Evolutionary conservation across 2,113 vertebrate species (phyloP).

Genomic region (Phoenicopterus ruber): DNA sequence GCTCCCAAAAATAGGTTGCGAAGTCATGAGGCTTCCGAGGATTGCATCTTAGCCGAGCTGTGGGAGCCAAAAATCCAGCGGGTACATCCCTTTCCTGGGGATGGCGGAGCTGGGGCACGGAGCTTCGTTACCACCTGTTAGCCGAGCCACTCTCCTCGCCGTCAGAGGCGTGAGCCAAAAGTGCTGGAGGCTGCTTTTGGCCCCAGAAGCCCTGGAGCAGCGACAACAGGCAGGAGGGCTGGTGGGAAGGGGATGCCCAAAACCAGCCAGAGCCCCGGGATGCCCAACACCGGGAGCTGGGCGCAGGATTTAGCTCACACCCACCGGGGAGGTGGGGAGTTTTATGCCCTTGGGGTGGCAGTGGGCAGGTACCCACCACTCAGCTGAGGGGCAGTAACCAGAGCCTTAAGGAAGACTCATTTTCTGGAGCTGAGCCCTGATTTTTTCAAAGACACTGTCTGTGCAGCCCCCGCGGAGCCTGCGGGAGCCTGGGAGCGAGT

Average conservation of each 20-base stretch:
- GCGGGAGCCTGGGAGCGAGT: neutral
- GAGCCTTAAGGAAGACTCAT: neutral
- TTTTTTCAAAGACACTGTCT: neutral
- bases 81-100: neutral
- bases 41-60: neutral
- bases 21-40: neutral
- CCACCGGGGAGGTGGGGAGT: fast-evolving
- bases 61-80: neutral
- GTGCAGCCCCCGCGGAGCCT: fast-evolving
- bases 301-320: neutral
- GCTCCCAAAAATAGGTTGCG: slow-evolving; percentile 3
- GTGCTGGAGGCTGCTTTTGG: neutral
- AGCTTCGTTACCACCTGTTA: neutral
- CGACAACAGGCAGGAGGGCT: neutral
- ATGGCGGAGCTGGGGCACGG: neutral
- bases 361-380: neutral
- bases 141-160: neutral
- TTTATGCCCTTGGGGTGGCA: neutral
- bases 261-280: neutral
- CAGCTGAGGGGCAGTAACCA: neutral
- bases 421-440: neutral
- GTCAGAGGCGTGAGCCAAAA: neutral
- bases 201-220: neutral
- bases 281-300: neutral
- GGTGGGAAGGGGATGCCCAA: neutral